Evolutionary conservation across 2,888 invertebrate genomes (phyloP).

Genomic region (Parnassius smintheus): DNA sequence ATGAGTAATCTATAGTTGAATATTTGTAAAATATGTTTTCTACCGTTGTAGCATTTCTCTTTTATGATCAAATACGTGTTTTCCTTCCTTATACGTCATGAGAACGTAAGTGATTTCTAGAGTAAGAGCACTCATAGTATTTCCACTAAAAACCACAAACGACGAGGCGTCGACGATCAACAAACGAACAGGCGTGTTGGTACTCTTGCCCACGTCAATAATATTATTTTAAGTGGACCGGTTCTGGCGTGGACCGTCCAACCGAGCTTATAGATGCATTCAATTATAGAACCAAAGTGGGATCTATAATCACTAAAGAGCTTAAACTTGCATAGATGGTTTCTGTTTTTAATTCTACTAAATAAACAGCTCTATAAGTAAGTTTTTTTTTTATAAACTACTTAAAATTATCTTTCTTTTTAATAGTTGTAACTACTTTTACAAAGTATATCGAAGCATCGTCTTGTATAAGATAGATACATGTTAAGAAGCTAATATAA

Average conservation of each 20-base stretch:
- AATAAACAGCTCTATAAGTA: not conserved
- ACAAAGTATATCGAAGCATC: too few species aligned
- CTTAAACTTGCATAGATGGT: slow-evolving; percentile 11
- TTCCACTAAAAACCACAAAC: slow-evolving; percentile 44
- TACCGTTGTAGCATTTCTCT: not conserved
- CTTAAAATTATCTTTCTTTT: too few species aligned
- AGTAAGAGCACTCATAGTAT: slow-evolving; percentile 31
- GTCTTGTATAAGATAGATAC: too few species aligned
- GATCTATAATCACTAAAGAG: slow-evolving; percentile 15
- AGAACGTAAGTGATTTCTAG: not conserved
- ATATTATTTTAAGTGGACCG: slow-evolving; percentile 72
- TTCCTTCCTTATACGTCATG: slow-evolving; percentile 7
- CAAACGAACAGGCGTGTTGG: slow-evolving; percentile 30
- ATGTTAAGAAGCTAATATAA: too few species aligned
- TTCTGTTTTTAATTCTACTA: slow-evolving; percentile 2
- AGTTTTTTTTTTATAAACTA: too few species aligned
- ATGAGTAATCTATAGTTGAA: too few species aligned
- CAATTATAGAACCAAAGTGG: slow-evolving; percentile 42
- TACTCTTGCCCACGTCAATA: slow-evolving; percentile 56
- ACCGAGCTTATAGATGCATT: slow-evolving; percentile 50
- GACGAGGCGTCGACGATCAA: slow-evolving; percentile 25
- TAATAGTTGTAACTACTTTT: too few species aligned
- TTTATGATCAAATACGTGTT: not conserved
- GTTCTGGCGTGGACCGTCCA: slow-evolving; percentile 53
- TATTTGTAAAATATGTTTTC: not conserved